Evolutionary conservation across 2,113 vertebrate genomes (phyloP).

Genomic region (Prunella himalayana): DNA sequence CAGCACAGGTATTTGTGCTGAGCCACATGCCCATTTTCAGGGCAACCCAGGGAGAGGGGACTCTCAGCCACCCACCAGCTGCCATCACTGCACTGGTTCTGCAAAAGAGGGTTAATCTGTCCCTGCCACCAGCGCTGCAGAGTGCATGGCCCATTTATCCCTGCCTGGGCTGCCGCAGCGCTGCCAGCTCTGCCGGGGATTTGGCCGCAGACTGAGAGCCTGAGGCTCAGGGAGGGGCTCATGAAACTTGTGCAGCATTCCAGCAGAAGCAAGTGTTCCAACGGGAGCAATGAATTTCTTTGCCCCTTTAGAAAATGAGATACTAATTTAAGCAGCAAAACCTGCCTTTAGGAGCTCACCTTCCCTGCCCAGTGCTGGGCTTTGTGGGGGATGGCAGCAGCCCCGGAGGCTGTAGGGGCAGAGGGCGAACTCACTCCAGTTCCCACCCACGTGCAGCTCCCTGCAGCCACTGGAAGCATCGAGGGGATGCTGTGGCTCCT

Average conservation of each 20-base stretch:
- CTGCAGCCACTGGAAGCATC: slow-evolving; percentile 4
- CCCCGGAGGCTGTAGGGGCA: not conserved
- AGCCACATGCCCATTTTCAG: not conserved
- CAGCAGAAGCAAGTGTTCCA: not conserved
- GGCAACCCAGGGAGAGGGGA: not conserved
- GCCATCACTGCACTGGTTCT: not conserved
- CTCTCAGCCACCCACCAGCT: not conserved
- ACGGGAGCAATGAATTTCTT: not conserved
- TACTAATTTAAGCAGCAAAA: not conserved
- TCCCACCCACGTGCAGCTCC: not conserved
- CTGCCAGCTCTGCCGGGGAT: not conserved
- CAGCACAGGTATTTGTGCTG: not conserved
- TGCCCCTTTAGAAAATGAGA: not conserved
- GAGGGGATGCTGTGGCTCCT: not conserved
- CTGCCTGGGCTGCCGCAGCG: not conserved
- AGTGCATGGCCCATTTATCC: slow-evolving; percentile 49
- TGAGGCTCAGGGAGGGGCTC: not conserved
- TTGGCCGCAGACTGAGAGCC: not conserved
- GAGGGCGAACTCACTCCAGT: not conserved
- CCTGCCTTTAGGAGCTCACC: not conserved
- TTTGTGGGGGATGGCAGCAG: not conserved
- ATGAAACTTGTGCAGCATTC: not conserved
- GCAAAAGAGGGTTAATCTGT: slow-evolving; percentile 50
- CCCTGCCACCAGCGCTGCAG: not conserved
- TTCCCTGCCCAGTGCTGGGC: not conserved